Conservation (phyloP, 2,888 invertebrate genomes). For the Trichogramma evanescens region DNA sequence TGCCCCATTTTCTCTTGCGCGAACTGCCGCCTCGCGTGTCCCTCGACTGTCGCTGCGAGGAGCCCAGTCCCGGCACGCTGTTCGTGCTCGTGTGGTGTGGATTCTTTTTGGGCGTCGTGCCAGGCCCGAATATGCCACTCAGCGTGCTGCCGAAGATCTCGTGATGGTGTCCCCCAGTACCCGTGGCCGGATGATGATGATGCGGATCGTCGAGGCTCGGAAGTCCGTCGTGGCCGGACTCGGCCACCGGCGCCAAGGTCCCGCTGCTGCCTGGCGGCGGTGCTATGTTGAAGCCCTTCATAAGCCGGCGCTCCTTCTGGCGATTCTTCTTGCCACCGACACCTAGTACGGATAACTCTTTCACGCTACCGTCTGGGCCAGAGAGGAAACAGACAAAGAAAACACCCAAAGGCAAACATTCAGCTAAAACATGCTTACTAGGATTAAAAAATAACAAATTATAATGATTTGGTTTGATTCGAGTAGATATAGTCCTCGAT, state of each 20-base stretch:
- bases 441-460: slow-evolving; percentile 12
- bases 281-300: slow-evolving; percentile 91
- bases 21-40: slow-evolving; percentile 37
- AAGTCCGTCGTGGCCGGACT: slow-evolving; percentile 67
- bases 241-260: slow-evolving; percentile 68
- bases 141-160: slow-evolving; percentile 64
- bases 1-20: slow-evolving; percentile 75
- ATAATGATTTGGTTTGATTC: too few relatives aligned
- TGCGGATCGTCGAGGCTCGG: neutral
- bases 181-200: slow-evolving; percentile 49
- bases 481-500: too few relatives aligned
- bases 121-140: slow-evolving; percentile 59
- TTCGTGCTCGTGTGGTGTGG: slow-evolving; percentile 46
- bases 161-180: slow-evolving; percentile 50
- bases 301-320: slow-evolving; percentile 83
- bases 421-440: slow-evolving; percentile 21
- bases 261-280: slow-evolving; percentile 53
- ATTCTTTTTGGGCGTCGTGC: slow-evolving; percentile 49
- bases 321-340: slow-evolving; percentile 90
- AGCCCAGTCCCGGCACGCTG: slow-evolving; percentile 39
- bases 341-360: slow-evolving; percentile 51
- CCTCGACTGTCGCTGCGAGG: slow-evolving; percentile 30
- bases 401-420: slow-evolving; percentile 14
- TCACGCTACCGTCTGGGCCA: slow-evolving; percentile 38
- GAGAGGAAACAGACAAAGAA: slow-evolving; percentile 27